Base-by-base conservation (phyloP, 2,113 vertebrate genomes). In the Tinamus guttatus region DNA sequence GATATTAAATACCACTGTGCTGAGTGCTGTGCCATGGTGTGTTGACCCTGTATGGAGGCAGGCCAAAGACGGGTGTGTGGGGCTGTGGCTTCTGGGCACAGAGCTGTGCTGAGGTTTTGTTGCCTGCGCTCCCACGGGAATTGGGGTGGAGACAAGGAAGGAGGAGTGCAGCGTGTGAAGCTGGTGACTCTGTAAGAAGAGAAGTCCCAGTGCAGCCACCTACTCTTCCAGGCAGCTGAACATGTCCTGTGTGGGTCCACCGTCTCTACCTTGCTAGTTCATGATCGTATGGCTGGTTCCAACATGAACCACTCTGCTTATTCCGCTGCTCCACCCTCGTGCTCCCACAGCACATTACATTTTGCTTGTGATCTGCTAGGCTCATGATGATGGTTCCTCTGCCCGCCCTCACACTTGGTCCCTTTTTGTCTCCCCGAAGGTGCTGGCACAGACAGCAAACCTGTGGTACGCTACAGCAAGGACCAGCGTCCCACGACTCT, bases 401-500 rank as follows among this genome's bases (percentile, higher is more conserved):
- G 34, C n/a, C 36, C 2, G 1, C 49, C 36, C 87, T 98, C 67
- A 97, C 15, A 3, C 65, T 62, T 71, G 92, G 17, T 86, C 49
- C 45, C 62, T 51, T 9, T 92, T 93, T 94, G 80, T 96, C 68
- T 96, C 82, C 93, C 65, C 38, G 1, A 97, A 99, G 99, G 98
- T 78, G 97, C 97, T 51, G 98, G 98, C 34, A 96, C 98, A 10
- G 99, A 99, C 43, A 96, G 96, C 92, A 98, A 96, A 40, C 97
- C 98, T 0, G 96, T 99, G 92, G 98, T 99, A 68, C 99, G 99
- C 90, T 99, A 99, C 98, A 99, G 98, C 96, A 99, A 99, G 96
- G 99, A 99, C 94, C 99, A 99, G 97, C 98, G 99, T 38, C 99
- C 99, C 49, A 99, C 99, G 3, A 98, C 98, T 11, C 98, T 99